Percentiles rank a stretch among this genome's conserved stretches.
These are phyloP conservation scores for Mythimna ferrago DNA, from an alignment of 2,888 invertebrate genomes.

Conservation along the genomic window DNA sequence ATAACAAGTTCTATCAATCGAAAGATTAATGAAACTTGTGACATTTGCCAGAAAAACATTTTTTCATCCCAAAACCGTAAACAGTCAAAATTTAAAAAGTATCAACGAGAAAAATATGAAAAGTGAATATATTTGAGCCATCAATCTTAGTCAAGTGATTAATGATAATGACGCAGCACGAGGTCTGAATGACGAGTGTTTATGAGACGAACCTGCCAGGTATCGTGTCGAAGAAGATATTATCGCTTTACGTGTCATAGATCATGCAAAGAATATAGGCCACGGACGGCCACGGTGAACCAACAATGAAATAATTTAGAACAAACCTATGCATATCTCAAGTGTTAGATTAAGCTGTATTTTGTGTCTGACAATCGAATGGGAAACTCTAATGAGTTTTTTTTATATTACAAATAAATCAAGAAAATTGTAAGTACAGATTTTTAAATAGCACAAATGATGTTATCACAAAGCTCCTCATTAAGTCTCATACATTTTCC, in stretches of 20 bases:
- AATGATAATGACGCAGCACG: conserved; percentile 66
- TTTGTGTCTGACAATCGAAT: neutral
- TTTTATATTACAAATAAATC: no score
- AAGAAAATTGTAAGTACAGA: neutral
- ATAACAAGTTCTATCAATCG: neutral
- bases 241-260: conserved; percentile 21
- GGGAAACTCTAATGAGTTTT: no score
- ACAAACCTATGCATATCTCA: neutral
- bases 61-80: neutral
- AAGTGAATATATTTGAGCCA: conserved; percentile 66
- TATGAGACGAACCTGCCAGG: conserved; percentile 52
- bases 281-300: neutral
- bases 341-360: neutral
- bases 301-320: conserved; percentile 2
- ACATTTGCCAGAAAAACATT: neutral
- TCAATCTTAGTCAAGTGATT: conserved; percentile 72
- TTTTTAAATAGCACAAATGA: neutral
- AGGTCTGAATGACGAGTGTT: conserved; percentile 62
- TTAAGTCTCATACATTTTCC: conserved; percentile 4
- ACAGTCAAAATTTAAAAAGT: conserved; percentile 41
- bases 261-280: conserved; percentile 21
- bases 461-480: conserved; percentile 9
- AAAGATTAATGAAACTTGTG: neutral
- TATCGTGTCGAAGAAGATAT: conserved; percentile 37
- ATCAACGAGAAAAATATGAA: conserved; percentile 60